Conservation (phyloP, 2,797 vertebrate species). For the Lophotriccus pileatus region DNA sequence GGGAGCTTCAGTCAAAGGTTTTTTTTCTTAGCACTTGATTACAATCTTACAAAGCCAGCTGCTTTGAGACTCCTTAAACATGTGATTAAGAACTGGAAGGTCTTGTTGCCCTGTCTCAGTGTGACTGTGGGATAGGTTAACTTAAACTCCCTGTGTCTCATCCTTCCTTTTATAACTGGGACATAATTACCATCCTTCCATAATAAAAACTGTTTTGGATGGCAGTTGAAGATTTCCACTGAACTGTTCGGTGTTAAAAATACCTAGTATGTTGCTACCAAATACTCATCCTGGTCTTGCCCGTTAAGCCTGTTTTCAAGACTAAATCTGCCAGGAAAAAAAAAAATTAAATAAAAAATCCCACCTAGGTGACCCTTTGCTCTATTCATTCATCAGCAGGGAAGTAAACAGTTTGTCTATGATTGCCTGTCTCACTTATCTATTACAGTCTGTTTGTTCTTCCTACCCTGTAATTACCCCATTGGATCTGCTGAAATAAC, state of each 20-base stretch:
- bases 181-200: background rate
- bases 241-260: background rate
- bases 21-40: background rate
- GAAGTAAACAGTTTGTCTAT: constrained; percentile 48
- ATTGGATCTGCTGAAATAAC: constrained; percentile 46
- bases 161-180: background rate
- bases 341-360: background rate
- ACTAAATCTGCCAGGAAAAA: background rate
- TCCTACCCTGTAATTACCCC: constrained; percentile 51
- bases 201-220: background rate
- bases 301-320: background rate
- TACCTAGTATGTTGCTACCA: background rate
- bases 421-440: constrained; percentile 52
- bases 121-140: background rate
- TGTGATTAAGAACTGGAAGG: background rate
- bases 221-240: background rate
- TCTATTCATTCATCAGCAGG: constrained; percentile 4
- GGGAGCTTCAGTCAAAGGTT: background rate
- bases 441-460: constrained; percentile 55
- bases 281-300: background rate
- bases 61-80: background rate
- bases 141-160: background rate
- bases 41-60: background rate
- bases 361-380: constrained; percentile 12
- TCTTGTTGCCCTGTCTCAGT: background rate